A percentile compares a stretch with the other conserved stretches of the same genome.
Evolutionary conservation across 1,140 invertebrate genomes (phyloP).

Genomic region (Aphaenogaster rudis): DNA sequence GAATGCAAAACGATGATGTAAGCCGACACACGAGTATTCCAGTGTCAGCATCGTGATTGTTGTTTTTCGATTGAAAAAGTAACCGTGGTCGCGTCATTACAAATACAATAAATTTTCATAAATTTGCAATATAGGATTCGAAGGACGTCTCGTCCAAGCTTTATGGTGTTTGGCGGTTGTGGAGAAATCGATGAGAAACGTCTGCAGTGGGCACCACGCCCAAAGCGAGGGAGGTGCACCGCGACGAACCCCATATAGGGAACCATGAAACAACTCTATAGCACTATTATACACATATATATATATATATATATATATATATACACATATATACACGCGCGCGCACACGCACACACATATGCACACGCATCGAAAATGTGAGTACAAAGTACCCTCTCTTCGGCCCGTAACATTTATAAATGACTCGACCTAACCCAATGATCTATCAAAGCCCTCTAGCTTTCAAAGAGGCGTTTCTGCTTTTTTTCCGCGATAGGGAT

Average conservation of each 20-base stretch:
- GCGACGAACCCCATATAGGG: slow-evolving; percentile 76
- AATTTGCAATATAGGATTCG: not conserved
- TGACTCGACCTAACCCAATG: slow-evolving; percentile 51
- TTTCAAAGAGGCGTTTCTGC: slow-evolving; percentile 18
- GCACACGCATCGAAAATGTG: slow-evolving; percentile 46
- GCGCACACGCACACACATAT: not conserved
- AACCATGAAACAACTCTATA: slow-evolving; percentile 60
- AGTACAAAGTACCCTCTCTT: slow-evolving; percentile 43
- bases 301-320: no score
- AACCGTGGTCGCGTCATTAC: not conserved
- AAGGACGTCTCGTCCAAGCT: not conserved
- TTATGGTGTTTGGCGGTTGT: slow-evolving; percentile 74
- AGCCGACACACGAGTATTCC: not conserved
- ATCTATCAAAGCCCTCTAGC: not conserved
- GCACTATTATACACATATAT: slow-evolving; percentile 6
- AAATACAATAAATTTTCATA: not conserved
- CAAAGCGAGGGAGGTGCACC: slow-evolving; percentile 72
- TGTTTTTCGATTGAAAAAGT: not conserved
- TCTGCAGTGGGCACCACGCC: slow-evolving; percentile 78
- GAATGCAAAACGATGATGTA: slow-evolving; percentile 59
- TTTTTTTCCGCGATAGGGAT: slow-evolving; percentile 18
- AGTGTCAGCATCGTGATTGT: not conserved
- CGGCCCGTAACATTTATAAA: slow-evolving; percentile 40
- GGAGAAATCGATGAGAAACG: slow-evolving; percentile 80
- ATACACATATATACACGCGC: no score